phyloP scores from a whole-genome alignment of 2,888 invertebrate genomes.

The Xestia rhomboidea region DNA sequence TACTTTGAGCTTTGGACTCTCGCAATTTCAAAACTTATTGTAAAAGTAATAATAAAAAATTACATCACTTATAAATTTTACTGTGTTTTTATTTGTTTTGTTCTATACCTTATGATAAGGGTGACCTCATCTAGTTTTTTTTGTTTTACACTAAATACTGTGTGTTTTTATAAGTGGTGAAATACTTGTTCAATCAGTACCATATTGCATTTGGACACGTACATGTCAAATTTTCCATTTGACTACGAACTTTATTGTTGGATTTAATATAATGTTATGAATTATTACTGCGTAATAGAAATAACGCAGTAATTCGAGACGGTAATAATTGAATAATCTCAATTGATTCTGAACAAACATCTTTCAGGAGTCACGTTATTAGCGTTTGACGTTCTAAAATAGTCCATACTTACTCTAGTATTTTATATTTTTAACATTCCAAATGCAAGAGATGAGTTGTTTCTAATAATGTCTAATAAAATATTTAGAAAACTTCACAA shows the following conservation, averaged over 20 bases:
- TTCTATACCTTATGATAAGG: not conserved
- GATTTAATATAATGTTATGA: conserved; percentile 14
- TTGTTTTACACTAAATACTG: conserved; percentile 10
- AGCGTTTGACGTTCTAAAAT: not conserved
- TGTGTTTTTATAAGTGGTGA: conserved; percentile 14
- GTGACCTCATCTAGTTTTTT: conserved; percentile 10
- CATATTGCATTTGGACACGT: not conserved
- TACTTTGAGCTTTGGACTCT: not conserved
- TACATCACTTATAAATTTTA: conserved; percentile 15
- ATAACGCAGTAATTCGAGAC: not conserved
- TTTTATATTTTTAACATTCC: conserved; percentile 9
- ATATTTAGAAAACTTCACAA: not conserved
- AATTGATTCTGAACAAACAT: not conserved
- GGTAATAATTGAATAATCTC: not conserved
- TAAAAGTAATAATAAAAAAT: conserved; percentile 31
- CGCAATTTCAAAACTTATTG: conserved; percentile 24
- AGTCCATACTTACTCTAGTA: not conserved
- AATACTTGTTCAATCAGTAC: not conserved
- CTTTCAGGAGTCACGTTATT: not conserved
- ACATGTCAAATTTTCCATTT: not conserved
- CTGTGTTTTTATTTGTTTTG: conserved; percentile 26
- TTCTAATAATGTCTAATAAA: conserved; percentile 17
- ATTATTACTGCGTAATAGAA: conserved; percentile 1
- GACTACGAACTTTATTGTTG: conserved; percentile 42
- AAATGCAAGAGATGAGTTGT: conserved; percentile 44